phyloP scores from a whole-genome alignment of 2,888 invertebrate genomes.

The Stenolophus ochropezus region DNA sequence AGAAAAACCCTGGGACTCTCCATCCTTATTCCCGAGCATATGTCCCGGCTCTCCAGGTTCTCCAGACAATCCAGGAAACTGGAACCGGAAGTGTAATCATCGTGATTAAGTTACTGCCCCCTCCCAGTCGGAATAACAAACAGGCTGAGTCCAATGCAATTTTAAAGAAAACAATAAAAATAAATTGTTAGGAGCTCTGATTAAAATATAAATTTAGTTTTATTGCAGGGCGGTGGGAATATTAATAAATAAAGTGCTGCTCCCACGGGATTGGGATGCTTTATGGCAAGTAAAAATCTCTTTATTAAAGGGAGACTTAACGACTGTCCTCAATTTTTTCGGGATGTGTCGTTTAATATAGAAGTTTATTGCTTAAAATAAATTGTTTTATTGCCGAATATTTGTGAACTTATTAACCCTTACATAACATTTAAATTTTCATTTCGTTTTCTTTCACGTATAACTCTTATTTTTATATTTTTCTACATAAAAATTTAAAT shows the following conservation, averaged over 20 bases:
- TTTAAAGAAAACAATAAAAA: constrained; percentile 51
- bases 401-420: constrained; percentile 14
- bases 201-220: constrained; percentile 50
- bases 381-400: not conserved
- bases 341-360: not conserved
- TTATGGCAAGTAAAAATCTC: constrained; percentile 27
- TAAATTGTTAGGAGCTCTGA: constrained; percentile 29
- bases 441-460: no score
- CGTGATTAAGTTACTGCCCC: constrained; percentile 40
- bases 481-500: no score
- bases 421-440: no score
- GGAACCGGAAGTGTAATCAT: constrained; percentile 42
- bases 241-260: constrained; percentile 44
- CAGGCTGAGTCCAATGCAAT: constrained; percentile 30
- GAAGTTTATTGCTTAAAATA: constrained; percentile 4
- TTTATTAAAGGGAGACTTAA: constrained; percentile 23
- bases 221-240: constrained; percentile 31
- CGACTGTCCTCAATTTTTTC: not conserved
- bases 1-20: not conserved
- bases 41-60: not conserved
- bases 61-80: not conserved
- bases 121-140: not conserved
- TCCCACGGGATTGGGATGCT: not conserved
- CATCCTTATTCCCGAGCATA: not conserved
- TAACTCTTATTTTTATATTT: no score